Conservation (phyloP, 2,797 vertebrate species). For the Parotocinclus haroldoi region DNA sequence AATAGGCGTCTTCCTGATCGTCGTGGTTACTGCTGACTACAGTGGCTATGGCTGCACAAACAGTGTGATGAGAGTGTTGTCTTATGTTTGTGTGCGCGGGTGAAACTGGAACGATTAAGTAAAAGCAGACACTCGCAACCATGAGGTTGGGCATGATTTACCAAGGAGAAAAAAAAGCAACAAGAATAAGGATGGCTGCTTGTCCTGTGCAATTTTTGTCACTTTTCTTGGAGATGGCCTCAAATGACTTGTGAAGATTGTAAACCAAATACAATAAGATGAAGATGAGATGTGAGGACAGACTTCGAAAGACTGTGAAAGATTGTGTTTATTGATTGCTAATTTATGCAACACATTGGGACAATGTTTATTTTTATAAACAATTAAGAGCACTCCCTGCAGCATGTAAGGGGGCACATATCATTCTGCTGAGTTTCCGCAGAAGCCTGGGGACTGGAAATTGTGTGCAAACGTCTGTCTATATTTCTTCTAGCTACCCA, state of each 20-base stretch:
- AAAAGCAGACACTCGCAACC: slow-evolving; percentile 19
- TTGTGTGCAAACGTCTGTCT: background rate
- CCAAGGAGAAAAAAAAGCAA: slow-evolving; percentile 48
- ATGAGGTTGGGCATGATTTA: slow-evolving; percentile 60
- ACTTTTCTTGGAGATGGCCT: slow-evolving; percentile 52
- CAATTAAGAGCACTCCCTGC: slow-evolving; percentile 57
- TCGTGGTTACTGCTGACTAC: slow-evolving; percentile 59
- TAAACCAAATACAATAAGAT: slow-evolving; percentile 45
- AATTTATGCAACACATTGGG: slow-evolving; percentile 80
- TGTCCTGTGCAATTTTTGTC: slow-evolving; percentile 11
- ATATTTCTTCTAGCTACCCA: background rate
- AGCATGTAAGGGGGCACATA: slow-evolving; percentile 64
- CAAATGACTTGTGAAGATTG: slow-evolving; percentile 64
- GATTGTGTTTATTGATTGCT: slow-evolving; percentile 72
- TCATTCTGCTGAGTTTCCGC: slow-evolving; percentile 55
- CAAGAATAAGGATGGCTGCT: slow-evolving; percentile 16
- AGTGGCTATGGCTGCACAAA: slow-evolving; percentile 58
- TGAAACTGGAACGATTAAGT: slow-evolving; percentile 9
- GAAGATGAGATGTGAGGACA: slow-evolving; percentile 63
- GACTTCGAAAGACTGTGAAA: too few species aligned
- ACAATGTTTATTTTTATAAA: slow-evolving; percentile 83
- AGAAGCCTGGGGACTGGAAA: slow-evolving; percentile 10
- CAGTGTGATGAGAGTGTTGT: slow-evolving; percentile 24
- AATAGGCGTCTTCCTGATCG: slow-evolving; percentile 69
- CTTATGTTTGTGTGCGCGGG: slow-evolving; percentile 3